phyloP scores from a whole-genome alignment of 2,888 invertebrate genomes.

The Blastobasis adustella region DNA sequence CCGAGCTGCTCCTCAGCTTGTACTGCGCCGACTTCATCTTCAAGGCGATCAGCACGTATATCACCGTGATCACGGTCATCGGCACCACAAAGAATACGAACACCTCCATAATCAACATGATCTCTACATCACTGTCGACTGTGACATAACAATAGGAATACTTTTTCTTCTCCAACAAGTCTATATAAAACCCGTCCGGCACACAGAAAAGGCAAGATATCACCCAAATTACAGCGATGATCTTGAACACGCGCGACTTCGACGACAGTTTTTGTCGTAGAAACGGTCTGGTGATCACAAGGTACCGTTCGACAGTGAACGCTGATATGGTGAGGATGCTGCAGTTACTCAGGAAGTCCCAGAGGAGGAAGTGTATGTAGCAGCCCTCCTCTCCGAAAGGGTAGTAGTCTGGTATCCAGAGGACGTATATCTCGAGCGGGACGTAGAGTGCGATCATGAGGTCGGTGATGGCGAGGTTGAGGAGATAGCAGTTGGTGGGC shows the following conservation, averaged over 20 bases:
- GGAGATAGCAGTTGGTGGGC: constrained; percentile 87
- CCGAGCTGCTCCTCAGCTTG: constrained; percentile 65
- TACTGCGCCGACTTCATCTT: constrained; percentile 77
- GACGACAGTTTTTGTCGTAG: constrained; percentile 84
- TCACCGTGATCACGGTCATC: constrained; percentile 86
- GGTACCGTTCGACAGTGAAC: constrained; percentile 90
- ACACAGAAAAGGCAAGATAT: constrained; percentile 81
- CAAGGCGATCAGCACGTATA: constrained; percentile 85
- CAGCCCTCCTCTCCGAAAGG: constrained; percentile 86
- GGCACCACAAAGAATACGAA: constrained; percentile 89
- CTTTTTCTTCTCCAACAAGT: constrained; percentile 46
- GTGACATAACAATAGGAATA: constrained; percentile 53
- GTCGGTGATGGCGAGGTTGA: constrained; percentile 85
- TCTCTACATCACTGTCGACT: constrained; percentile 32
- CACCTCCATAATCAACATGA: constrained; percentile 74
- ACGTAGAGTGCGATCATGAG: constrained; percentile 81
- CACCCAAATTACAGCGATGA: constrained; percentile 82
- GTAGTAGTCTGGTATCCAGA: constrained; percentile 84
- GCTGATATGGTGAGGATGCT: constrained; percentile 90
- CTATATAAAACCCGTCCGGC: constrained; percentile 73
- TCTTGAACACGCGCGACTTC: constrained; percentile 85
- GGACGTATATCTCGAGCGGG: constrained; percentile 85
- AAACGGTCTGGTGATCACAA: constrained; percentile 90
- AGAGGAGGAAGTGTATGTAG: constrained; percentile 81
- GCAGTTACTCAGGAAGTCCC: constrained; percentile 87